These are phyloP conservation scores for Operophtera brumata DNA, from an alignment of 2,888 invertebrate species.

Conservation along the genomic window DNA sequence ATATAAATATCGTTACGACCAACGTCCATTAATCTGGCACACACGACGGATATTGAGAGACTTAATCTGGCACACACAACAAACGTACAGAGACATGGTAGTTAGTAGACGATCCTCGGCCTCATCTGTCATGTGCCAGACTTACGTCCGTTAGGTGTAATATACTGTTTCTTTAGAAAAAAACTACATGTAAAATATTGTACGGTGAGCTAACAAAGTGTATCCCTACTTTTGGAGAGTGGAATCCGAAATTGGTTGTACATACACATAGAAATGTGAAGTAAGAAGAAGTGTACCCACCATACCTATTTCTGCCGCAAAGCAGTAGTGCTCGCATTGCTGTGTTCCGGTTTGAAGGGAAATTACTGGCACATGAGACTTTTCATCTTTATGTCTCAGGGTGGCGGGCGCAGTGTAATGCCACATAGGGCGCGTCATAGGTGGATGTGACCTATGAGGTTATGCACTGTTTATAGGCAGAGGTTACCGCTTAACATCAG, in stretches of 20 bases:
- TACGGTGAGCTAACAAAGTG: not conserved
- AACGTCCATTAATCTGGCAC: not conserved
- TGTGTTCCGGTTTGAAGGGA: too few relatives aligned
- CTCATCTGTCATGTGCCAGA: not conserved
- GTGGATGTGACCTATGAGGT: too few relatives aligned
- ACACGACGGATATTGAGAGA: not conserved
- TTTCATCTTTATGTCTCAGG: too few relatives aligned
- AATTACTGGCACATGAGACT: too few relatives aligned
- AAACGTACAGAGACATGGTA: not conserved
- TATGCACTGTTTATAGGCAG: too few relatives aligned
- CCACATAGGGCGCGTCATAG: too few relatives aligned
- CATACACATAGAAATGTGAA: not conserved
- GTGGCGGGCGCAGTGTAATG: too few relatives aligned
- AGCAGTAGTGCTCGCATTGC: too few relatives aligned
- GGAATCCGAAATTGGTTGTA: not conserved
- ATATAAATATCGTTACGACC: conserved; percentile 4
- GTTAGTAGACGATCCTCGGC: too few relatives aligned
- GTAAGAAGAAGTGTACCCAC: too few relatives aligned
- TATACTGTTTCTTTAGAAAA: conserved; percentile 6
- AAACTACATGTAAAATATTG: not conserved
- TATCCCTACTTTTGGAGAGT: not conserved
- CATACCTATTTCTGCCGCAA: too few relatives aligned
- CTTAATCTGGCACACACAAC: not conserved
- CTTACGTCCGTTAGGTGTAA: conserved; percentile 1
- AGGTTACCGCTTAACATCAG: too few relatives aligned